Base-by-base conservation (phyloP, 2,797 vertebrate genomes). In the Hapalemur alaotrensis region DNA sequence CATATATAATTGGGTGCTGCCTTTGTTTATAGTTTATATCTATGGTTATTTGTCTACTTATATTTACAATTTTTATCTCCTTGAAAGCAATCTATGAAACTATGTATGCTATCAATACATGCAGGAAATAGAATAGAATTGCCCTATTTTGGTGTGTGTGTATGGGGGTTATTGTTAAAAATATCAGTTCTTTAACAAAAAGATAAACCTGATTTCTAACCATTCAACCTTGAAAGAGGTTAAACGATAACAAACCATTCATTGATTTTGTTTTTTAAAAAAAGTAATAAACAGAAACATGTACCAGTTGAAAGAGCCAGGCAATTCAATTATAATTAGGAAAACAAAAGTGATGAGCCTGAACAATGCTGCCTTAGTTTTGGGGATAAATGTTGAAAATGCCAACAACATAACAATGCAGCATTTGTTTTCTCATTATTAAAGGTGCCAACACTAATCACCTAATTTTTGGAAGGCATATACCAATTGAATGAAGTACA, bases 301-400 rank as follows among this genome's bases (percentile, higher is more conserved):
- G 93, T 84, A 96, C 95, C 94, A 95, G 82, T n/a, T 89, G 93
- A 96, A 95, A 97, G 75, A 97, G 85, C 63, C 84, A 97, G 95
- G 93, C 86, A 91, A 95, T 96, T 97, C 96, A 84, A 95, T 97
- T 97, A 96, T 81, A 97, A 98, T 97, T 91, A 97, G 97, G 91
- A 89, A 94, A 96, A 96, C 94, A 96, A 80, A 97, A 97, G 96
- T 83, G 94, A 97, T 96, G 97, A 97, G 96, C 86, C 89, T 95
- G 96, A 97, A 97, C 94, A 95, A 95, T n/a, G 32, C 43, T 59
- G 91, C 78, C 86, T 96, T 84, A 4, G 32, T 96, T 92, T 76
- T 4, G 22, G 80, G 86, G 91, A 67, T 86, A 80, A 93, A 32
- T 87, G 75, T 59, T 81, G 89, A 73, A 96, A 96, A 92, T 91